These are phyloP conservation scores for Proales similis DNA, from an alignment of 1,140 invertebrate genomes.

Conservation along the genomic window DNA sequence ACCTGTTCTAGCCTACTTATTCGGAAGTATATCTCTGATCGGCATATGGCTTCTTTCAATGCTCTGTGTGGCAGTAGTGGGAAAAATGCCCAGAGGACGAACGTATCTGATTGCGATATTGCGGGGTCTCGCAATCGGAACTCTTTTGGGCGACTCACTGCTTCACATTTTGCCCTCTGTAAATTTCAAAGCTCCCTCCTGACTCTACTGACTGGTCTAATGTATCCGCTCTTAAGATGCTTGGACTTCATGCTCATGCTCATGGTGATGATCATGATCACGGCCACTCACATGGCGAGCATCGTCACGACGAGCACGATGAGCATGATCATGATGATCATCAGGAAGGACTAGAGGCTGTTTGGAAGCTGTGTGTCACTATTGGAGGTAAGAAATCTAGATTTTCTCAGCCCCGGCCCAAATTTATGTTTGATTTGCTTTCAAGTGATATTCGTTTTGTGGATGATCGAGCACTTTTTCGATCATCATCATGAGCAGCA, in stretches of 20 bases:
- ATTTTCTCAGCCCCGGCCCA: background rate
- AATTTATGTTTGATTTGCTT: slow-evolving; percentile 12
- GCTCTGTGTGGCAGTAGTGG: slow-evolving; percentile 2
- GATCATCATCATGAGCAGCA: slow-evolving; percentile 33
- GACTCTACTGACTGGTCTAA: background rate
- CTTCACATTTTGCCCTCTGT: slow-evolving; percentile 52
- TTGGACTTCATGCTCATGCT: slow-evolving; percentile 7
- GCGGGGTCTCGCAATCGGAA: slow-evolving; percentile 49
- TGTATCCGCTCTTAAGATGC: background rate
- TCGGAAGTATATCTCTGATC: background rate
- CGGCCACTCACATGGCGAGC: too few species aligned
- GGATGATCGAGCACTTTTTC: slow-evolving; percentile 27
- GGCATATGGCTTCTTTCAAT: slow-evolving; percentile 8
- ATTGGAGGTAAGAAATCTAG: background rate
- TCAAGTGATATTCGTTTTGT: slow-evolving; percentile 2
- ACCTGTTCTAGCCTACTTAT: background rate
- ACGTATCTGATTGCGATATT: background rate
- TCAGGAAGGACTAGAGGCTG: background rate
- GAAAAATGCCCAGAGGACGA: background rate
- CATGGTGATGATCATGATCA: background rate
- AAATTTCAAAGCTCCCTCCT: background rate
- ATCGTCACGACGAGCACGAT: background rate
- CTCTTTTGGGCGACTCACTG: slow-evolving; percentile 51
- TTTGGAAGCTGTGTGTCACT: slow-evolving; percentile 16
- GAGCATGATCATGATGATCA: slow-evolving; percentile 4